Base-by-base conservation (phyloP, 2,797 vertebrate genomes). In the Phaenicophaeus curvirostris region DNA sequence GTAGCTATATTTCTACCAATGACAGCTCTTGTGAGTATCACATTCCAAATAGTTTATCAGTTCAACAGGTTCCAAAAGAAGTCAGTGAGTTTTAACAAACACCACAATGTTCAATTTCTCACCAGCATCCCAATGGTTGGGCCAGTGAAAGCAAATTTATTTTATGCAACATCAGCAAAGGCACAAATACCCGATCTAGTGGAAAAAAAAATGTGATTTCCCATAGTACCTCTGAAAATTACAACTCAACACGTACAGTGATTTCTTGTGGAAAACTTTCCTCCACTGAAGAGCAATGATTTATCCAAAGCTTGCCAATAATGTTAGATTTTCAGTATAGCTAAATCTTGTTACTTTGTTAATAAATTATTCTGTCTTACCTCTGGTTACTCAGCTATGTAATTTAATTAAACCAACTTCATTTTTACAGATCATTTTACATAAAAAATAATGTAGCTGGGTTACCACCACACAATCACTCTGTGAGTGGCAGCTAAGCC, bases 41-140 rank as follows among this genome's bases (percentile, higher is more conserved):
- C 9, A 27, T 2, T 65, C 15, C 10, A 75, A 75, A 71, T 12
- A 42, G 6, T 72, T 28, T 14, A 9, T 50, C 1, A 0, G 4
- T 91, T 35, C 18, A 65, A 9, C 4, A 12, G 5, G 85, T 92
- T 62, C 30, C 4, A 72, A 44, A 85, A 81, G 0, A 23, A n/a
- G 7, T 46, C 14, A 50, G 23, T 31, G 9, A 76, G 6, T 5
- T 72, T 89, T 67, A 58, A 68, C 8, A 37, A 78, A 51, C 1
- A 11, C 4, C 6, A n/a, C 19, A 20, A 46, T 39, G 6, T 1
- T 61, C 19, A 33, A 4, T 57, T 79, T 78, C 13, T 87, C 72
- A 37, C 5, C 17, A 54, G 1, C n/a, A 44, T 37, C 30, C 5
- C 28, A 74, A n/a, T 11, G 8, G 5, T 17, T 55, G 24, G 9